phyloP scores from a whole-genome alignment of 2,888 invertebrate genomes.

The Diaphora mendica region DNA sequence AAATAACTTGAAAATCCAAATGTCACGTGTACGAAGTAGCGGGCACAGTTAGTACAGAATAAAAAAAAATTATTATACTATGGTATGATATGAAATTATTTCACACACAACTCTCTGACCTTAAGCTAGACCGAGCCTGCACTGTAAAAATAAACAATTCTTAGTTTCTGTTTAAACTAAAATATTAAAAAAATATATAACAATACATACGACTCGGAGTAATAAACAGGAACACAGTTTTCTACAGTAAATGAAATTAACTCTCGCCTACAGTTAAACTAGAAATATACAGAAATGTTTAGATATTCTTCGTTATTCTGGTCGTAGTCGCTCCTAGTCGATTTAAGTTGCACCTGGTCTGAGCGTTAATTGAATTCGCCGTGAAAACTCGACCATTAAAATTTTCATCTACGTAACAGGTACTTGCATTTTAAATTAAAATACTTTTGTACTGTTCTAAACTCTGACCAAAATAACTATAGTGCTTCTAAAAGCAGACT shows the following conservation, averaged over 20 bases:
- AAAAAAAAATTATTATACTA: no score
- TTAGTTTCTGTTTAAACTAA: conserved; percentile 6
- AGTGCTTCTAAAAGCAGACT: background rate
- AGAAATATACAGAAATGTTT: conserved; percentile 61
- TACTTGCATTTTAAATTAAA: conserved; percentile 40
- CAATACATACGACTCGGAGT: conserved; percentile 29
- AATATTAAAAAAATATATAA: conserved; percentile 36
- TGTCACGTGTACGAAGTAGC: no score
- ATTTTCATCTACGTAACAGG: conserved; percentile 55
- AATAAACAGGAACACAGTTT: conserved; percentile 38
- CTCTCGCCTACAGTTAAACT: conserved; percentile 54
- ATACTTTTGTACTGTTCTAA: conserved; percentile 23
- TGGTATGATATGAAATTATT: no score
- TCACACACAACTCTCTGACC: no score
- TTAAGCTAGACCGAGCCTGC: no score
- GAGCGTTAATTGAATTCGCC: conserved; percentile 64
- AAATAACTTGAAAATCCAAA: no score
- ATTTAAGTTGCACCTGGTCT: conserved; percentile 58
- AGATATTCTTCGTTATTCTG: conserved; percentile 32
- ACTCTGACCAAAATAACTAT: background rate
- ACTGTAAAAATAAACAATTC: no score
- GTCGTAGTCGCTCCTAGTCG: conserved; percentile 43
- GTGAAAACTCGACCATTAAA: conserved; percentile 57
- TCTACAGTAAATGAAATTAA: conserved; percentile 64
- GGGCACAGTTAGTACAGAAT: no score